Evolutionary conservation across 2,797 vertebrate genomes (phyloP), one percentile per base, ranked within the genome.

Genomic region (Menidia menidia): DNA sequence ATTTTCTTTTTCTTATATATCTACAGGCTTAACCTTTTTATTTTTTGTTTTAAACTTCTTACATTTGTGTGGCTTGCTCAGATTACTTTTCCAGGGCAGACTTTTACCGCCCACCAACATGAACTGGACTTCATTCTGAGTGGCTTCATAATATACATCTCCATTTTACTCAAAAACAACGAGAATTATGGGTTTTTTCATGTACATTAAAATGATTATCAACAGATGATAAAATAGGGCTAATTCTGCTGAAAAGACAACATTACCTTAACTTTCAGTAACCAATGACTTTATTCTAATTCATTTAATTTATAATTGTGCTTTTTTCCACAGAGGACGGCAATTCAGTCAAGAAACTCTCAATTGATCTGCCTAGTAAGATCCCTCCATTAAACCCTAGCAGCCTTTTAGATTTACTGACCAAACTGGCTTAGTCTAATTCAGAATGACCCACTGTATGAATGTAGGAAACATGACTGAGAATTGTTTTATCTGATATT

Each of bases 361-460:
- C 94, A 89, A 81, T 94, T 91, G 94, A 95, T 64, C 92, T 95
- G 76, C 91, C 93, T 91, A 90, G 95, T 95, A 95, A 95, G 93
- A 92, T 48, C 72, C 71, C 66, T 88, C 75, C 82, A 73, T 87
- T 89, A 81, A 89, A 83, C 64, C 58, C 16, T 58, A 67, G 64
- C 75, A 81, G 61, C 72, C 57, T 77, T 79, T 71, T 45, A 80
- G 74, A 70, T 61, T 47, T 57, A 78, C 44, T 82, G 69, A 87
- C 54, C 76, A 75, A 81, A 87, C 60, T 35, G 45, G 75, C 31
- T 16, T 25, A 68, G 45, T 64, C 45, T 64, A 58, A 69, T 75
- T 82, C 59, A 71, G 43, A 73, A 58, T 65, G 19, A 75, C 41
- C 57, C 19, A 65, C 57, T 80, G 71, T 73, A 79, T 87, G 73